Percentiles rank a stretch among this genome's conserved stretches.
phyloP scores from a whole-genome alignment of 1,140 invertebrate genomes.

The Bradynema listronoti region DNA sequence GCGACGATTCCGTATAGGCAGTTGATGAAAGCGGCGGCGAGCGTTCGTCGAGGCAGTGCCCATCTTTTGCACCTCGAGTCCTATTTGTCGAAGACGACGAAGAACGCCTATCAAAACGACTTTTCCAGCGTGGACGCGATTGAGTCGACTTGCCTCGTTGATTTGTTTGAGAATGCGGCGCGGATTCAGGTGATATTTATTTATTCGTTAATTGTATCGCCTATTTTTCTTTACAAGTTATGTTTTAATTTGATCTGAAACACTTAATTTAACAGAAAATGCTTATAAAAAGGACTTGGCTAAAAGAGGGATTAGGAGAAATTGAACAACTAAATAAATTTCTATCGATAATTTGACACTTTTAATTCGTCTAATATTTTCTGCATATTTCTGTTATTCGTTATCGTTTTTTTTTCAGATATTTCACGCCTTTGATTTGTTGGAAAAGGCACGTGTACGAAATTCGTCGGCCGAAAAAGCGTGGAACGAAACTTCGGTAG shows the following conservation, averaged over 20 bases:
- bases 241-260: no score
- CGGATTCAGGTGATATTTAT: constrained; percentile 20
- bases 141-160: background rate
- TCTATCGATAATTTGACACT: no score
- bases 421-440: constrained; percentile 31
- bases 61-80: constrained; percentile 18
- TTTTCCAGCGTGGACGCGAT: background rate
- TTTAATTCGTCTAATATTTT: no score
- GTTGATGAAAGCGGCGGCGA: constrained; percentile 65
- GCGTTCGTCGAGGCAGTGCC: constrained; percentile 74
- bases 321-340: no score
- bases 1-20: background rate
- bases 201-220: no score
- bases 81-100: background rate
- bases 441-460: constrained; percentile 29
- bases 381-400: background rate
- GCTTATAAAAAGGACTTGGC: no score
- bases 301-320: no score
- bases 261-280: no score
- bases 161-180: constrained; percentile 19
- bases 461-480: constrained; percentile 37
- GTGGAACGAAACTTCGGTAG: constrained; percentile 49
- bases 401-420: background rate
- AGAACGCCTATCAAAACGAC: background rate
- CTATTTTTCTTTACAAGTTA: no score